Conservation (phyloP, 2,888 invertebrate species). For the Nasonia oneida region DNA sequence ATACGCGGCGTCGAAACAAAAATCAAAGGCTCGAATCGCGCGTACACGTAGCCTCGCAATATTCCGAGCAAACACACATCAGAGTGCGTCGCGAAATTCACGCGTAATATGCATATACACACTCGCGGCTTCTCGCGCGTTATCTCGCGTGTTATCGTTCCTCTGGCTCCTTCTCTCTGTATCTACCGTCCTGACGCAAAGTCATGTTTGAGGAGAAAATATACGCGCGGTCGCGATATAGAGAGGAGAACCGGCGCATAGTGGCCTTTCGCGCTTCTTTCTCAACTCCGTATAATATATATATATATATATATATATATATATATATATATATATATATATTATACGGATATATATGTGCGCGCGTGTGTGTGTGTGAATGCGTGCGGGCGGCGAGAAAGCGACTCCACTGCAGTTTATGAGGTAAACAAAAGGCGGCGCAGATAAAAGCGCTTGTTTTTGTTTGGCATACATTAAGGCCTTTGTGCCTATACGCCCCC, state of each 20-base stretch:
- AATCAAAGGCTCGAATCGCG: background rate
- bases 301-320: too few species aligned
- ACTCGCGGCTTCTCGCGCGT: background rate
- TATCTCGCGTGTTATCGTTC: constrained; percentile 6
- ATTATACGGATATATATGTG: too few species aligned
- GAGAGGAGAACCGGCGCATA: background rate
- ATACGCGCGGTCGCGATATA: constrained; percentile 2
- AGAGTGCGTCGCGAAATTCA: background rate
- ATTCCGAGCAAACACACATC: background rate
- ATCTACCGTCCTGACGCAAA: background rate
- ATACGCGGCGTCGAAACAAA: background rate
- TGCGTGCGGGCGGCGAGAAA: background rate
- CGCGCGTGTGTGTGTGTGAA: too few species aligned
- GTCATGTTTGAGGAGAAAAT: constrained; percentile 52
- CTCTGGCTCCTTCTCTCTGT: background rate
- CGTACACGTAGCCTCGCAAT: background rate
- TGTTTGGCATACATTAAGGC: constrained; percentile 63
- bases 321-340: too few species aligned
- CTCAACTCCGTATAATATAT: background rate
- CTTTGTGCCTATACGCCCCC: constrained; percentile 13
- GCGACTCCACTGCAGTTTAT: constrained; percentile 45
- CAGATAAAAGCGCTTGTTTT: constrained; percentile 55
- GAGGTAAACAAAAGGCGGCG: constrained; percentile 52
- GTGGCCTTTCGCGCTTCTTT: constrained; percentile 11
- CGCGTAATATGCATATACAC: background rate